Base-by-base conservation (phyloP, 2,113 vertebrate species). In the Noturus placidus region DNA sequence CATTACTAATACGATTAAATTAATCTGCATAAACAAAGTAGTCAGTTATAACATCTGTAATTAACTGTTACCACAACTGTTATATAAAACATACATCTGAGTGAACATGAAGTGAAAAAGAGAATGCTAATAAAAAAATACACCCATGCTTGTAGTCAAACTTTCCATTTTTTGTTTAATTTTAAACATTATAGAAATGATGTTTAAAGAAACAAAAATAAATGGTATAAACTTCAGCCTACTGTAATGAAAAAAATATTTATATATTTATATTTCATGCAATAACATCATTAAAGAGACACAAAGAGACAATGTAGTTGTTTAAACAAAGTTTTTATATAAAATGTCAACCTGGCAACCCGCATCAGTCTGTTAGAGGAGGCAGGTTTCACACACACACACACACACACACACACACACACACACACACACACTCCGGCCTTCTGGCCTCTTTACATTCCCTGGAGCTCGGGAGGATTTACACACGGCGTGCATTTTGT, bases 341-440 rank as follows among this genome's bases (percentile, higher is more conserved):
- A 38, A 72, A 72, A 46, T 7, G 42, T 46, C 30, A 20, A 80
- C n/a, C 9, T 80, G 78, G 78, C 78, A 80, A 80, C 78, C 78
- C 30, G 19, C n/a, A 22, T 13, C n/a, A 57, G 27, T 78, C 25
- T 50, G 3, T 30, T 19, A 30, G n/a, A 33, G 27, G 52, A 80
- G 78, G 52, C 52, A 22, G 78, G 78, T 79, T 56, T 11, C 19
- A 67, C 27, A 67, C 65, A 65, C 61, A 65, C 61, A 59, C 61
- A 2, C 30, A 1, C 9, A 50, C 46, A 50, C 46, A 10, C 46
- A 10, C 46, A 33, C n/a, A 33, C 38, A 52, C 46, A 50, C 42
- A 46, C 74, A 77, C 74, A 52, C 76, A 52, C 76, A 54, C 76
- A 27, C 20, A 8, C 76, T 52, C n/a, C 50, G 77, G 77, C 50